A percentile compares a stretch with the other conserved stretches of the same genome.
Conservation (phyloP, 2,797 vertebrate species). For the Dicrostonyx torquatus region DNA sequence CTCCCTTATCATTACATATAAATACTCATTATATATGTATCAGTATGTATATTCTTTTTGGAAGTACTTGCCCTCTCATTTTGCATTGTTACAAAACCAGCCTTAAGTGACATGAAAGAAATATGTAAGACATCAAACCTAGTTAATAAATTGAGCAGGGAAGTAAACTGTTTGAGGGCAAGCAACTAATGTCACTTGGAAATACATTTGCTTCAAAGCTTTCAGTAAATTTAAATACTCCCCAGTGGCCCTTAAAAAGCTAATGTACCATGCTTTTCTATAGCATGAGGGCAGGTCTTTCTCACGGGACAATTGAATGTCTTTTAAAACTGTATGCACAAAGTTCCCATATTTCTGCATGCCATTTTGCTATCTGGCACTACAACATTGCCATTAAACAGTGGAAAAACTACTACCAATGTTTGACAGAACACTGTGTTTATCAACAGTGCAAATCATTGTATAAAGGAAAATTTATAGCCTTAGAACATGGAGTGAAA, state of each 20-base stretch:
- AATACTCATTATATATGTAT: neutral
- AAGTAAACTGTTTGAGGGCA: constrained; percentile 17
- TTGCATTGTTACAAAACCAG: neutral
- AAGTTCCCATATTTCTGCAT: neutral
- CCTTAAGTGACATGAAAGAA: neutral
- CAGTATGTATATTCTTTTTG: neutral
- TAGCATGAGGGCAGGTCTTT: neutral
- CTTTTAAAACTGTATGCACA: neutral
- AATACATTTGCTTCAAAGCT: neutral
- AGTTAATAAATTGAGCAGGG: neutral
- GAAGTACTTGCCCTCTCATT: neutral
- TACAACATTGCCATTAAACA: neutral
- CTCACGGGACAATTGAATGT: constrained; percentile 2
- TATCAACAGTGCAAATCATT: constrained; percentile 51
- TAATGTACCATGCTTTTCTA: neutral
- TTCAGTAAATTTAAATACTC: constrained; percentile 20
- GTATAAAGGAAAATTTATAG: constrained; percentile 42
- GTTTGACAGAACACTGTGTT: constrained; percentile 34
- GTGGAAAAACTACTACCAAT: neutral
- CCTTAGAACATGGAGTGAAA: constrained; percentile 23
- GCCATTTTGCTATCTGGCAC: neutral
- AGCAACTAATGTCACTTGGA: neutral
- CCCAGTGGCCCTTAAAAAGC: neutral
- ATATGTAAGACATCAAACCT: neutral
- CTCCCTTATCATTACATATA: neutral